A percentile compares a stretch with the other conserved stretches of the same genome.
Conservation (phyloP, 2,113 vertebrate genomes). For the Notarius quadriscutis region DNA sequence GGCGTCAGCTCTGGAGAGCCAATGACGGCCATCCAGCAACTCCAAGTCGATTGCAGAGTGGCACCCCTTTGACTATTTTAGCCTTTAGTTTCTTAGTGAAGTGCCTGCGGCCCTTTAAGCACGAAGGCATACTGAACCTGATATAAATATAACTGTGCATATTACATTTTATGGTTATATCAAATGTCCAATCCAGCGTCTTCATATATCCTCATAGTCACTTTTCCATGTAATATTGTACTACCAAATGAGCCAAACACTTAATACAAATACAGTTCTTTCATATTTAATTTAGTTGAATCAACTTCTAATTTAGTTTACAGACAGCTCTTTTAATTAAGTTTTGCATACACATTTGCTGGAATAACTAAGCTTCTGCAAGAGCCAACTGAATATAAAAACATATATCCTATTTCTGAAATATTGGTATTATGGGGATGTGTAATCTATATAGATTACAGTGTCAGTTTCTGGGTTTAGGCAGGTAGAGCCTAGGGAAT, state of each 20-base stretch:
- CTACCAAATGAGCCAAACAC: not conserved
- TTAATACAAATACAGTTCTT: not conserved
- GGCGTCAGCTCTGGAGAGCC: no score
- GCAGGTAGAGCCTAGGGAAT: not conserved
- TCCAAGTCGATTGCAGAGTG: no score
- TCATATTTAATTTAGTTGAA: not conserved
- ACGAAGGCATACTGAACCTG: no score
- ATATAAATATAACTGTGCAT: not conserved
- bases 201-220: no score
- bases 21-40: no score
- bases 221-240: not conserved
- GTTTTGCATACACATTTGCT: not conserved
- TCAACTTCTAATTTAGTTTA: not conserved
- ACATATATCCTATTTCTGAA: not conserved
- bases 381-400: not conserved
- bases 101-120: no score
- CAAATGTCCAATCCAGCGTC: not conserved
- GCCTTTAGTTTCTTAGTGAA: no score
- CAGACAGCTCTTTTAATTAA: constrained; percentile 13
- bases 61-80: no score
- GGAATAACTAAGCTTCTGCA: not conserved
- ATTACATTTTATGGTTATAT: not conserved
- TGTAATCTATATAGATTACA: not conserved
- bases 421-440: not conserved
- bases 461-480: not conserved